phyloP scores from a whole-genome alignment of 2,888 invertebrate genomes.

The Ceriagrion tenellum region DNA sequence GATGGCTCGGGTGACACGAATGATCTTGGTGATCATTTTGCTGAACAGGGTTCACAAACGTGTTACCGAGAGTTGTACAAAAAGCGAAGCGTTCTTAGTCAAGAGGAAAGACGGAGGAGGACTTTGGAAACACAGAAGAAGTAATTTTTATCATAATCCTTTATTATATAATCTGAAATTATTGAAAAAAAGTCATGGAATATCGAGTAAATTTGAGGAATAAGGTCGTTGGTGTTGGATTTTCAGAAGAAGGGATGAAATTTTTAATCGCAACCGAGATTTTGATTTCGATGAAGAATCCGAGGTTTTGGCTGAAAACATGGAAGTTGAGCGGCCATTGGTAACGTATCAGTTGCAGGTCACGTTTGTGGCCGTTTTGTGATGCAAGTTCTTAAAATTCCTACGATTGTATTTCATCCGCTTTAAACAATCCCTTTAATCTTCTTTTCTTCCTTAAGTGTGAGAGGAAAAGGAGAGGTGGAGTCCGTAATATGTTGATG shows the following conservation, averaged over 20 bases:
- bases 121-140: conserved; percentile 82
- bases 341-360: not conserved
- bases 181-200: not conserved
- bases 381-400: not conserved
- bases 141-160: conserved; percentile 76
- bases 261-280: conserved; percentile 80
- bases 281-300: conserved; percentile 76
- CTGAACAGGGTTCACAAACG: not conserved
- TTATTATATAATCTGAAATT: not conserved
- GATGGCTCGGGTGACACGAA: not conserved
- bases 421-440: not conserved
- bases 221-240: not conserved
- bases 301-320: conserved; percentile 72
- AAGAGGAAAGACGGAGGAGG: conserved; percentile 80
- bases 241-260: conserved; percentile 78
- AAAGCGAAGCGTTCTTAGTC: conserved; percentile 73
- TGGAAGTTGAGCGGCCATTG: conserved; percentile 71
- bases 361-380: too few relatives aligned
- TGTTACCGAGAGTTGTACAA: conserved; percentile 21
- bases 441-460: not conserved
- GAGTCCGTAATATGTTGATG: conserved; percentile 84
- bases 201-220: not conserved
- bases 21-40: not conserved
- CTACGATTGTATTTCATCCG: not conserved
- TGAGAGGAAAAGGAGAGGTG: conserved; percentile 71